A percentile compares a stretch with the other conserved stretches of the same genome.
phyloP scores from a whole-genome alignment of 2,888 invertebrate genomes.

The Busseola fusca region DNA sequence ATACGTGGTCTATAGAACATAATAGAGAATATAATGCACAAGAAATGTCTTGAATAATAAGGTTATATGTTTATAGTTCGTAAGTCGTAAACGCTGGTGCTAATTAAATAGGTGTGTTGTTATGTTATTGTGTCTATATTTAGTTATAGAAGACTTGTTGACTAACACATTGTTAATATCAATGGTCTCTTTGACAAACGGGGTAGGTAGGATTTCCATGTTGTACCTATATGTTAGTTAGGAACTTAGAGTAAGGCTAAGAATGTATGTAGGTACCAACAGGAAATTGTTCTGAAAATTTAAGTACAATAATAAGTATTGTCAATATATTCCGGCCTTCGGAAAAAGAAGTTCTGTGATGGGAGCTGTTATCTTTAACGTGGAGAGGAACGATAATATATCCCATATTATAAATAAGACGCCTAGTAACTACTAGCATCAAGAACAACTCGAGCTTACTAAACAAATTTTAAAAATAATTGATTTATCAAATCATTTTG shows the following conservation, averaged over 20 bases:
- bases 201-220: background rate
- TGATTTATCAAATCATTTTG: slow-evolving; percentile 17
- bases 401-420: background rate
- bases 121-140: slow-evolving; percentile 23
- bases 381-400: background rate
- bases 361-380: background rate
- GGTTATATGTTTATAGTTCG: slow-evolving; percentile 27
- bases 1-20: slow-evolving; percentile 34
- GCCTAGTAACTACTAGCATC: background rate
- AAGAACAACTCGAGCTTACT: background rate
- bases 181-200: background rate
- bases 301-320: background rate
- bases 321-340: background rate
- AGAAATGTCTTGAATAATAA: slow-evolving; percentile 31
- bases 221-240: background rate
- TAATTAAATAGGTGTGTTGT: slow-evolving; percentile 45
- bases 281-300: slow-evolving; percentile 1
- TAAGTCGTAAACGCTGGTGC: slow-evolving; percentile 37
- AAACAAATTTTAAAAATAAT: slow-evolving; percentile 18
- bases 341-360: background rate
- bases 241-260: background rate
- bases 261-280: background rate
- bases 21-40: slow-evolving; percentile 28
- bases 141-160: slow-evolving; percentile 21
- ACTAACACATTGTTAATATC: background rate